A percentile compares a stretch with the other conserved stretches of the same genome.
phyloP scores from a whole-genome alignment of 2,797 vertebrate genomes.

The Hapalemur alaotrensis region DNA sequence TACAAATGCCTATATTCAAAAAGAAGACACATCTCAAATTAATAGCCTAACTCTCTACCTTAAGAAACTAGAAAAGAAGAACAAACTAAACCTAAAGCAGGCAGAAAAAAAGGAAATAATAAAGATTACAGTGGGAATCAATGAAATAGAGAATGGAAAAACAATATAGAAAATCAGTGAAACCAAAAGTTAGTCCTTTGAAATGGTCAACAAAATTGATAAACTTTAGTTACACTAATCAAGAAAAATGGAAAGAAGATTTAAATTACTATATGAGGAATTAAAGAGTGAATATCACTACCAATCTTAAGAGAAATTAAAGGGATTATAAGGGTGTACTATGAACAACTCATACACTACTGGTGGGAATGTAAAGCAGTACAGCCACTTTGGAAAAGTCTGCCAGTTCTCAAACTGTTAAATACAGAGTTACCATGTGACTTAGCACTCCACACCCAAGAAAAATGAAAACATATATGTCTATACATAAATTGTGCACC shows the following conservation, averaged over 20 bases:
- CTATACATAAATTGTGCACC: not conserved
- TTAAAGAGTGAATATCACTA: not conserved
- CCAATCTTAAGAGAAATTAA: constrained; percentile 4
- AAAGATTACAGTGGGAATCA: not conserved
- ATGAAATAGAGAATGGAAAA: constrained; percentile 30
- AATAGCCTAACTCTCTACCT: constrained; percentile 27
- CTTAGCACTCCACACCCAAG: not conserved
- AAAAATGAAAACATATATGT: not conserved
- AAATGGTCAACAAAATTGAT: constrained; percentile 5
- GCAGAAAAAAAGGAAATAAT: constrained; percentile 13
- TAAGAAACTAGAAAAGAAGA: constrained; percentile 31
- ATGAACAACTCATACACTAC: not conserved
- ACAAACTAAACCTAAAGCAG: constrained; percentile 19
- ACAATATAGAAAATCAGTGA: not conserved
- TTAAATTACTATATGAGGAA: constrained; percentile 20
- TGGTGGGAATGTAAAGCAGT: not conserved
- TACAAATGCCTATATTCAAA: constrained; percentile 9
- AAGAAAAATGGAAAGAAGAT: constrained; percentile 22
- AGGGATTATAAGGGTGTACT: constrained; percentile 11
- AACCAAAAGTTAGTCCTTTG: not conserved
- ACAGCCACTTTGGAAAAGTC: not conserved
- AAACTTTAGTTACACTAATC: not conserved
- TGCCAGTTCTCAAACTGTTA: not conserved
- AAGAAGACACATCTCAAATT: not conserved
- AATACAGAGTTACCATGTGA: not conserved